Evolutionary conservation across 1,140 invertebrate genomes (phyloP), one percentile per base, ranked within the genome.

Genomic region (Acromyrmex charruanus): DNA sequence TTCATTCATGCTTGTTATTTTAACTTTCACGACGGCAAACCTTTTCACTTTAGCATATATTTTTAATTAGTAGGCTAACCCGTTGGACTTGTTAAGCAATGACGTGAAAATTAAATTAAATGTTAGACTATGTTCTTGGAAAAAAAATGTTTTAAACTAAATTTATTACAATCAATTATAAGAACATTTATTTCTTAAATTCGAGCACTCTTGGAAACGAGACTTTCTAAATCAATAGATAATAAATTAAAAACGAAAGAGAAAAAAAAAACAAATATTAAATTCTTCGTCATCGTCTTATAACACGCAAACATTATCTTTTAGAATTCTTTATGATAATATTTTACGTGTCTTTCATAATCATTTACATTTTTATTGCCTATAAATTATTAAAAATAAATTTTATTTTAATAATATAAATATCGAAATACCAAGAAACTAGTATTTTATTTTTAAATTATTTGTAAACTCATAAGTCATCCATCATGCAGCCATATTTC

Each of bases 11-110:
- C 53, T 61, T 59, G 53, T 82, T 82, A 72, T 49, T 82, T 82
- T 44, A 82, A 82, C 58, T 61, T 72, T 74, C 66, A 31, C 80
- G 59, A 82, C 31, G 35, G 39, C 25, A 82, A 82, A 82, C 59
- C 39, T 59, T 59, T 82, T 82, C 18, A 35, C 49, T 58, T 6
- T 44, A 81, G 69, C 10, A 28, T 58, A 59, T 12, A 25, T 55
- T 59, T 71, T 82, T 72, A 72, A 12, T 39, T 21, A 68, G 28
- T 4, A 6, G 18, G 9, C 44, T 59, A 81, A 71, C 35, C 0
- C 68, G 80, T 72, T 31, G 35, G 25, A 74, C 25, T 82, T 49
- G 35, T 18, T 28, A n/a, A n/a, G 16, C 21, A 28, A 59, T 51
- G 59, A 49, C 25, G 3, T n/a, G 35, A 59, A 72, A 72, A 74